Evolutionary conservation across 2,113 vertebrate species (phyloP).

Genomic region (Xenopus laevis): DNA sequence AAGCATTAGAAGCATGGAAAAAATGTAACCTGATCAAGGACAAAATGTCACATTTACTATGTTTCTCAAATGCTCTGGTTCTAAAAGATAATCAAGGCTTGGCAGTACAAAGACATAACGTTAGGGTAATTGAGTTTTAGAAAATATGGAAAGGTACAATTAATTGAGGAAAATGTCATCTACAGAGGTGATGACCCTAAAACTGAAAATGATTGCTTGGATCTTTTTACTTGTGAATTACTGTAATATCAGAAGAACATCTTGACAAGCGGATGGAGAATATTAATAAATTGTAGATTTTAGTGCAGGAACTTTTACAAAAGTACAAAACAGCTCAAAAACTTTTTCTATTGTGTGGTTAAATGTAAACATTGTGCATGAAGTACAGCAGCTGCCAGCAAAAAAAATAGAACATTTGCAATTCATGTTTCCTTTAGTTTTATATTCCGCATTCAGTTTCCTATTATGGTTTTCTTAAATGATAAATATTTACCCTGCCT

Average conservation of each 20-base stretch:
- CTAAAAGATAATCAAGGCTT: conserved; percentile 14
- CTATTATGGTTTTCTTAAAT: no score
- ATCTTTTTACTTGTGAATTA: conserved; percentile 13
- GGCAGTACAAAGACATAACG: neutral
- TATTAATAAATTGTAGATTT: neutral
- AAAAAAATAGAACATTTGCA: no score
- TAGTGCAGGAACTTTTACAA: neutral
- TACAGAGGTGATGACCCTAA: conserved; percentile 12
- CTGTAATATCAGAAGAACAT: conserved; percentile 20
- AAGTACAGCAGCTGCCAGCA: no score
- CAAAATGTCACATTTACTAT: conserved; percentile 44
- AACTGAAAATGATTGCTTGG: conserved; percentile 4
- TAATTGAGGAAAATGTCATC: conserved; percentile 25
- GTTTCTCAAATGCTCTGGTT: conserved; percentile 23
- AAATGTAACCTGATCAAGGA: conserved; percentile 51
- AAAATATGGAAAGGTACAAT: conserved; percentile 13
- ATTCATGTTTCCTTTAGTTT: no score
- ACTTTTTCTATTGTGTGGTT: no score
- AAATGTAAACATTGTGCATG: no score
- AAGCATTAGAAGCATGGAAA: conserved; percentile 51
- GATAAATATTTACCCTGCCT: no score
- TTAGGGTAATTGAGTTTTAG: conserved; percentile 19
- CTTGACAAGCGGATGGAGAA: conserved; percentile 9
- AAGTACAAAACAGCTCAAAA: neutral
- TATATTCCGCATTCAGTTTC: no score